Base-by-base conservation (phyloP, 2,797 vertebrate genomes). In the Sternarchorhynchus goeldii region DNA sequence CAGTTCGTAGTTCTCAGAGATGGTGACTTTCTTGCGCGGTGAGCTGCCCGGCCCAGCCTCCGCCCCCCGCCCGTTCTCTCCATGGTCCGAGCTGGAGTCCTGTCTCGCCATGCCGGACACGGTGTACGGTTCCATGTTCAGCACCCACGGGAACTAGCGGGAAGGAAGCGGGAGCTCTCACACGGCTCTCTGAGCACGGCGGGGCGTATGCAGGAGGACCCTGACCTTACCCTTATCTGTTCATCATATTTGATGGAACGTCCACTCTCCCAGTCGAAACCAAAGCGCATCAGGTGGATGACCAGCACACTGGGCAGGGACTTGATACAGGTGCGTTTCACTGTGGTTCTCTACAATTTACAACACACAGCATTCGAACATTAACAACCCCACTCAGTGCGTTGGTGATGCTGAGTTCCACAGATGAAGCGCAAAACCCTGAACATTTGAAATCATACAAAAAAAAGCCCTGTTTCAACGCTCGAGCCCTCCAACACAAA, bases 61-160 rank as follows among this genome's bases (percentile, higher is more conserved):
- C 0, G 92, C 84, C 0, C 80, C 93, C 81, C 96, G 92, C 2
- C 95, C 93, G 0, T 93, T 95, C 83, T 98, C 97, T 0, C 95
- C 92, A 32, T 91, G 96, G 86, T 99, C 97, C 0, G 92, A 93
- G 57, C 95, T 97, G 0, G 95, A 97, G 88, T 99, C 98, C 85
- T 97, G 98, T 4, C 97, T 97, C 75, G 98, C 97, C 96, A 98
- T 99, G 76, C 98, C 98, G 0, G 96, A 94, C 58, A 98, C 97
- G 0, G 98, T 99, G 91, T 99, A 99, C 1, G 98, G 98, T 89
- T 99, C 97, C 97, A 99, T 99, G 90, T 99, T 99, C 82, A 99
- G 86, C 92, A 98, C 95, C 97, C 97, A 98, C 7, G 98, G 98
- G 86, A 99, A 99, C 97, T 99, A 87, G 53, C 39, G 5, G n/a